A percentile compares a stretch with the other conserved stretches of the same genome.
Evolutionary conservation across 1,140 invertebrate species (phyloP).

Genomic region (Drosophila kikkawai): DNA sequence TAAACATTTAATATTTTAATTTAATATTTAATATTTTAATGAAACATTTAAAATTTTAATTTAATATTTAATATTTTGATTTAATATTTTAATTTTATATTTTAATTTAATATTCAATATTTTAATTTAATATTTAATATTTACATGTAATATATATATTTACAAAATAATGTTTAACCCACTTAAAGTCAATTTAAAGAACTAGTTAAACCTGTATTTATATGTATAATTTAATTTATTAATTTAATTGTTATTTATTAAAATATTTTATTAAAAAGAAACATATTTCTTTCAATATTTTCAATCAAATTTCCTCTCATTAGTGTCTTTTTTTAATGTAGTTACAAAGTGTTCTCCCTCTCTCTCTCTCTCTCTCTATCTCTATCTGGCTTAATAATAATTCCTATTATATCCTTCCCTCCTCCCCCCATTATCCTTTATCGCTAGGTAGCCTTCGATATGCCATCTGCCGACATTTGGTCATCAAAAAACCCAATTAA

Average conservation of each 20-base stretch:
- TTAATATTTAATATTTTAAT: no score
- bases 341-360: background rate
- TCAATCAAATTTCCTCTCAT: background rate
- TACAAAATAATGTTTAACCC: no score
- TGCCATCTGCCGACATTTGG: background rate
- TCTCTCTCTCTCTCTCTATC: no score
- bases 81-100: no score
- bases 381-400: background rate
- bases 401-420: background rate
- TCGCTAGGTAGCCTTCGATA: background rate
- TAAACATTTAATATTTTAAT: no score
- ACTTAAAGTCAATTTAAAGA: background rate
- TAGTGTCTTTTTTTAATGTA: background rate
- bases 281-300: no score
- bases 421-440: background rate
- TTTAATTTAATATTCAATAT: no score
- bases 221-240: background rate
- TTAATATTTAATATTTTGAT: no score
- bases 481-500: slow-evolving; percentile 28
- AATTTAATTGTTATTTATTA: background rate
- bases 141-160: no score
- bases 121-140: no score
- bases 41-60: no score
- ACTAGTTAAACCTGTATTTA: background rate
- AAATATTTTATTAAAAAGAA: background rate